A percentile compares a stretch with the other conserved stretches of the same genome.
phyloP scores from a whole-genome alignment of 2,888 invertebrate genomes.

The Seladonia tumulorum region DNA sequence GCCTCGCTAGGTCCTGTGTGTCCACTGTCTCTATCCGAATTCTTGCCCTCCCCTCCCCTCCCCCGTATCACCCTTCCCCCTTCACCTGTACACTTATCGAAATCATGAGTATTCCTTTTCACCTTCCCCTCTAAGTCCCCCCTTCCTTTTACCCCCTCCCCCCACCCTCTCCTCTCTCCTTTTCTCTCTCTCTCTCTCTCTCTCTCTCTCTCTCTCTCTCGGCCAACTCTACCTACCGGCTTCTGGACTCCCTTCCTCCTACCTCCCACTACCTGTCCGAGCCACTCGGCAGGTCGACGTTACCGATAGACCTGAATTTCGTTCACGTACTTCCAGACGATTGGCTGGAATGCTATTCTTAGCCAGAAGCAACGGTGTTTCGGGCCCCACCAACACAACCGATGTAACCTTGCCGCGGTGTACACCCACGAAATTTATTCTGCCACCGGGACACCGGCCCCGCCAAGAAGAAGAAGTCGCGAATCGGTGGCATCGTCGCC shows the following conservation, averaged over 20 bases:
- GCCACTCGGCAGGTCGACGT: conserved; percentile 21
- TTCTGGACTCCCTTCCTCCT: not conserved
- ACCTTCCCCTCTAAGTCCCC: conserved; percentile 15
- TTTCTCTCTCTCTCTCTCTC: not conserved
- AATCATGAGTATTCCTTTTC: conserved; percentile 35
- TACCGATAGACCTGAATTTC: conserved; percentile 55
- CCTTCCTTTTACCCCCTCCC: not conserved
- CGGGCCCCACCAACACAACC: conserved; percentile 1
- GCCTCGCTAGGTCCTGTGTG: conserved; percentile 31
- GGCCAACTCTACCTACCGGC: not conserved
- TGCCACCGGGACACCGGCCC: conserved; percentile 16
- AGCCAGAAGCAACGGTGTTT: conserved; percentile 44
- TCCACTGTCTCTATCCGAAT: conserved; percentile 56
- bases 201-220: not conserved
- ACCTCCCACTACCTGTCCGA: not conserved
- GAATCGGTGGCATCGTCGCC: conserved; percentile 6
- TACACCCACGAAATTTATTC: conserved; percentile 41
- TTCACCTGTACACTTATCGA: conserved; percentile 32
- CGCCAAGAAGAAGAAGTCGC: not conserved
- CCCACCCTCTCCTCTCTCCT: not conserved
- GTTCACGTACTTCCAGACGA: conserved; percentile 44
- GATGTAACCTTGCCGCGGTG: conserved; percentile 31
- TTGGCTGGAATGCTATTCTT: conserved; percentile 53
- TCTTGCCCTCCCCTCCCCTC: conserved; percentile 29
- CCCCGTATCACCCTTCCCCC: not conserved